phyloP scores from a whole-genome alignment of 2,113 vertebrate species.

The Pluvialis apricaria region DNA sequence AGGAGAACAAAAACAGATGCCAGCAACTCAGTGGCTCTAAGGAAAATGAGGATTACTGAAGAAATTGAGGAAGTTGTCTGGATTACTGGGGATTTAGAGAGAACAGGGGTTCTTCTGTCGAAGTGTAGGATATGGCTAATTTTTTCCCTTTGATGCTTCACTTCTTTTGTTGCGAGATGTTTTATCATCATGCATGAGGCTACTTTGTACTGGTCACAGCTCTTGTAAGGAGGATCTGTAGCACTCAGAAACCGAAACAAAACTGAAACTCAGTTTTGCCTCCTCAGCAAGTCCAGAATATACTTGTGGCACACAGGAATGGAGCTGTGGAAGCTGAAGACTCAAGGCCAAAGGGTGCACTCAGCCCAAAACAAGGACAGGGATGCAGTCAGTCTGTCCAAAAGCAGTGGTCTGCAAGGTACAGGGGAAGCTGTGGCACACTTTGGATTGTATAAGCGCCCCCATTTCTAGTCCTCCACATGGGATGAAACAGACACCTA shows the following conservation, averaged over 20 bases:
- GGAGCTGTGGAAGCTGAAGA: not conserved
- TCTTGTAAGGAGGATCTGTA: not conserved
- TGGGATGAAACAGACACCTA: not conserved
- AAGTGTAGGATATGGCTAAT: not conserved
- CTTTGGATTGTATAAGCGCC: not conserved
- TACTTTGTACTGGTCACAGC: not conserved
- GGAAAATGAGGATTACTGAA: not conserved
- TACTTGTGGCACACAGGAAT: not conserved
- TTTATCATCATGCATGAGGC: not conserved
- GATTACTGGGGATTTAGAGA: not conserved
- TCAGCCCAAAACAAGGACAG: not conserved
- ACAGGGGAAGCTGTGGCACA: not conserved
- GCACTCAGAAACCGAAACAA: too few relatives aligned
- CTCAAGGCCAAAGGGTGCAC: not conserved
- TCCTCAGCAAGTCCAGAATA: not conserved
- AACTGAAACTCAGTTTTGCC: not conserved
- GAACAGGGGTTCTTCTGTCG: not conserved
- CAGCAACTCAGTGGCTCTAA: not conserved
- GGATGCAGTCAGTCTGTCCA: not conserved
- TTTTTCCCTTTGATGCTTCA: not conserved
- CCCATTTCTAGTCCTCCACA: not conserved
- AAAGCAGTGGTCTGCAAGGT: not conserved
- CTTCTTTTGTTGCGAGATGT: not conserved
- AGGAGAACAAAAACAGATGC: not conserved
- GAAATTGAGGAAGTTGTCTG: not conserved